A percentile compares a stretch with the other conserved stretches of the same genome.
These are phyloP conservation scores for Nomada hirtipes DNA, from an alignment of 2,888 invertebrate species.

Conservation along the genomic window DNA sequence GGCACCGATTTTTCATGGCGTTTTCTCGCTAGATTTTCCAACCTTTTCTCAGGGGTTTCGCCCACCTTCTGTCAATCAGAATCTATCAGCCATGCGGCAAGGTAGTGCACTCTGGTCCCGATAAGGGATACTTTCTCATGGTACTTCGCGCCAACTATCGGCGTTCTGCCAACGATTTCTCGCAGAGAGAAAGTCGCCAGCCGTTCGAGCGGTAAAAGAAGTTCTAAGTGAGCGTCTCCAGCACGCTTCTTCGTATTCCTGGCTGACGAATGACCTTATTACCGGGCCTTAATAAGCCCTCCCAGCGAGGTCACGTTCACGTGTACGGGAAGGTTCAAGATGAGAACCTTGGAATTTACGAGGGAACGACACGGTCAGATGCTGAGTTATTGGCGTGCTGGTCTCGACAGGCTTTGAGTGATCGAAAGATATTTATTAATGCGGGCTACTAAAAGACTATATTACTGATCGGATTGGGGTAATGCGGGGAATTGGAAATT, in stretches of 20 bases:
- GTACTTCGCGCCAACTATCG: slow-evolving; percentile 18
- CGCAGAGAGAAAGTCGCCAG: background rate
- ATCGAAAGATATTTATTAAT: background rate
- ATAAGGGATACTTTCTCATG: slow-evolving; percentile 14
- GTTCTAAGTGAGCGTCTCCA: slow-evolving; percentile 31
- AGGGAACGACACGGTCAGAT: background rate
- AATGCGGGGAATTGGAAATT: too few relatives aligned
- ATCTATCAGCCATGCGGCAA: slow-evolving; percentile 13
- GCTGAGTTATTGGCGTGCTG: background rate
- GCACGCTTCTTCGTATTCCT: slow-evolving; percentile 46
- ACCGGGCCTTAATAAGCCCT: slow-evolving; percentile 57
- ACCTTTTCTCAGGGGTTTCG: background rate
- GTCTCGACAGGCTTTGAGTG: slow-evolving; percentile 9
- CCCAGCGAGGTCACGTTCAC: slow-evolving; percentile 61
- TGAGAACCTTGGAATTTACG: slow-evolving; percentile 21
- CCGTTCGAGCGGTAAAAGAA: background rate
- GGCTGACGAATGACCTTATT: slow-evolving; percentile 59
- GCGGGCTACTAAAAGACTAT: too few relatives aligned
- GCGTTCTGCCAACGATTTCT: slow-evolving; percentile 24
- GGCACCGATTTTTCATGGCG: background rate
- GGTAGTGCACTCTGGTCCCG: slow-evolving; percentile 2
- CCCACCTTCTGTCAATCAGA: slow-evolving; percentile 32
- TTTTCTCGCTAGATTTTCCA: background rate
- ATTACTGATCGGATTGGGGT: too few relatives aligned
- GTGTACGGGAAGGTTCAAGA: slow-evolving; percentile 18